Conservation (phyloP, 2,888 invertebrate species). For the Chymomyza procnemis region DNA sequence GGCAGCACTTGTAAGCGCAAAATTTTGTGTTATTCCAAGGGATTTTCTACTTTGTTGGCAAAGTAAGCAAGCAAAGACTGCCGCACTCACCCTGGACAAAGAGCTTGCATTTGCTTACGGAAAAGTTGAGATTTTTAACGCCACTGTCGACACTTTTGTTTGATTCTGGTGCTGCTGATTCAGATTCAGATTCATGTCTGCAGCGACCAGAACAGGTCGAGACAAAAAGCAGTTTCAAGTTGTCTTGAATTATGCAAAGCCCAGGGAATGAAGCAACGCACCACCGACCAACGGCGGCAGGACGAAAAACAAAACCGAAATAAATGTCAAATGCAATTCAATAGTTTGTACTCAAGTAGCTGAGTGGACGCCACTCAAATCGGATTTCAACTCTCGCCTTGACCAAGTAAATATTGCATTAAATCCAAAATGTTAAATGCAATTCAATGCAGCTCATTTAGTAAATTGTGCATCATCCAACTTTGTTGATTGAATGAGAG, state of each 20-base stretch:
- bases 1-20: conserved; percentile 46
- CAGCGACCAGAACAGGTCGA: conserved; percentile 10
- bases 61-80: conserved; percentile 54
- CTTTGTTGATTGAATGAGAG: not conserved
- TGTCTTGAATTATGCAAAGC: conserved; percentile 66
- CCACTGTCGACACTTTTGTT: conserved; percentile 53
- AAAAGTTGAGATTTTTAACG: conserved; percentile 51
- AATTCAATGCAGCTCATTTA: not conserved
- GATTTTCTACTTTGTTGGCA: conserved; percentile 76
- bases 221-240: conserved; percentile 35
- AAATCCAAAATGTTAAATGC: not conserved
- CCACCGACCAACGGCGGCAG: no score
- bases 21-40: conserved; percentile 75
- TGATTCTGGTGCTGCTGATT: no score
- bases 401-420: not conserved
- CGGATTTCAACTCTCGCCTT: conserved; percentile 1
- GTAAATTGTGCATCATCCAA: not conserved
- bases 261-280: conserved; percentile 13
- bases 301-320: conserved; percentile 58
- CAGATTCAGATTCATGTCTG: conserved; percentile 52
- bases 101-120: conserved; percentile 67
- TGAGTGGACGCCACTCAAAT: conserved; percentile 6
- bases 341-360: conserved; percentile 67
- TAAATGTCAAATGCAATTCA: conserved; percentile 76
- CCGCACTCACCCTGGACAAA: conserved; percentile 16